Evolutionary conservation across 2,888 invertebrate genomes (phyloP), one percentile per base, ranked within the genome.

Genomic region (Selenia dentaria): DNA sequence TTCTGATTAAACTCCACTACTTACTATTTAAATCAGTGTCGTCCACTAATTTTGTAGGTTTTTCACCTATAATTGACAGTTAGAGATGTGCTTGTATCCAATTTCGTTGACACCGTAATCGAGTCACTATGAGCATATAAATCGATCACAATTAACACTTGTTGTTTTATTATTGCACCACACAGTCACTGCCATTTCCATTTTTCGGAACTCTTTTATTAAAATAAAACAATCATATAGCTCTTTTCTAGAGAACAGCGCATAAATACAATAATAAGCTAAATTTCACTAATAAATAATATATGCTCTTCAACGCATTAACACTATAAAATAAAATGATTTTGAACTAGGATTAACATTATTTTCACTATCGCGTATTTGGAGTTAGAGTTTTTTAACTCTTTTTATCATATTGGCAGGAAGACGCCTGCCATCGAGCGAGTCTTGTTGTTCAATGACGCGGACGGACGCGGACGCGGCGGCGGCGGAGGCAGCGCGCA

Each of bases 381-480:
- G 79, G 78, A 82, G 70, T 76, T 69, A 77, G 83, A 86, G 83
- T 85, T 79, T 74, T 71, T 77, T 73, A 78, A 83, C 81, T 83
- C 81, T 83, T 81, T 78, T 83, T 80, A 83, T 88, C 89, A 90
- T 90, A 84, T 87, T 89, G 89, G 86, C 88, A 86, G 87, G 74
- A 80, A 78, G 71, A 81, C 89, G 89, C 79, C 87, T 87, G 85
- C 88, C 88, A 86, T 84, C 85, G 83, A 89, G 83, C 87, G 79
- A 86, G 85, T 83, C 89, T 89, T 88, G 89, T 88, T 89, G 83
- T 86, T 89, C 85, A 90, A 90, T 90, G 89, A 89, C 89, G 89
- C 89, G 87, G 77, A 83, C 72, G 73, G 69, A 72, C 73, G 73
- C 73, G 73, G 62, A 77, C 6, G 22, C 8, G 22, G 22, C 22